A percentile compares a stretch with the other conserved stretches of the same genome.
Conservation (phyloP, 1,140 invertebrate species). For the Drosophila rufa region DNA sequence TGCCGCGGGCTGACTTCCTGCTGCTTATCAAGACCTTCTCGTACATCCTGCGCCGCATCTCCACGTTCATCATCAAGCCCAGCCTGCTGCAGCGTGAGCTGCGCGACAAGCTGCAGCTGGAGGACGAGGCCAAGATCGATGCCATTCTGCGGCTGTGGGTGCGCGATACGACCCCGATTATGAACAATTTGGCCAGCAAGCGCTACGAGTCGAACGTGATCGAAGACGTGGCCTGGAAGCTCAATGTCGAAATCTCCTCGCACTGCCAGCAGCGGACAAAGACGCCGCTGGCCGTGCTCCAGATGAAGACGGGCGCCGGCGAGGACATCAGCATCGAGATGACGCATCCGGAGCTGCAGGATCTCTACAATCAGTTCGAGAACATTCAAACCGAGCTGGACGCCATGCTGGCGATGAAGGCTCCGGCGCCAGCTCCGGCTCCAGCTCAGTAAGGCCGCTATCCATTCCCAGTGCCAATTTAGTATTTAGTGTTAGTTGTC, state of each 20-base stretch:
- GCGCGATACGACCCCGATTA: conserved; percentile 77
- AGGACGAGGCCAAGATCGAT: conserved; percentile 84
- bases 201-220: conserved; percentile 83
- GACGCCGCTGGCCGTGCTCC: conserved; percentile 71
- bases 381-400: conserved; percentile 79
- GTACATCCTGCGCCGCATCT: conserved; percentile 81
- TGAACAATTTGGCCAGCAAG: conserved; percentile 78
- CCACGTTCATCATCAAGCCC: conserved; percentile 84
- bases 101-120: conserved; percentile 78
- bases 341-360: conserved; percentile 76
- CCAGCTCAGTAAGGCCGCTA: conserved; percentile 8
- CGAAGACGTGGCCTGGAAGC: conserved; percentile 81
- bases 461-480: conserved; percentile 25
- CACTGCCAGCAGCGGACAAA: conserved; percentile 84
- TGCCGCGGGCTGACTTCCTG: conserved; percentile 75
- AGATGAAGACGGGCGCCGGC: conserved; percentile 75
- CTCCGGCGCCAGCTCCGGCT: not conserved
- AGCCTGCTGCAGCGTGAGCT: conserved; percentile 76
- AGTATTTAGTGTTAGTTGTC: conserved; percentile 9
- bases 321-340: conserved; percentile 83
- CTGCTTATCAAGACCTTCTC: conserved; percentile 84
- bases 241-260: conserved; percentile 82
- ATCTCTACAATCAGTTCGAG: conserved; percentile 84
- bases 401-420: conserved; percentile 71
- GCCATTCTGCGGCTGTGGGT: conserved; percentile 82